Evolutionary conservation across 2,797 vertebrate genomes (phyloP).

Genomic region (Sparidentex hasta): DNA sequence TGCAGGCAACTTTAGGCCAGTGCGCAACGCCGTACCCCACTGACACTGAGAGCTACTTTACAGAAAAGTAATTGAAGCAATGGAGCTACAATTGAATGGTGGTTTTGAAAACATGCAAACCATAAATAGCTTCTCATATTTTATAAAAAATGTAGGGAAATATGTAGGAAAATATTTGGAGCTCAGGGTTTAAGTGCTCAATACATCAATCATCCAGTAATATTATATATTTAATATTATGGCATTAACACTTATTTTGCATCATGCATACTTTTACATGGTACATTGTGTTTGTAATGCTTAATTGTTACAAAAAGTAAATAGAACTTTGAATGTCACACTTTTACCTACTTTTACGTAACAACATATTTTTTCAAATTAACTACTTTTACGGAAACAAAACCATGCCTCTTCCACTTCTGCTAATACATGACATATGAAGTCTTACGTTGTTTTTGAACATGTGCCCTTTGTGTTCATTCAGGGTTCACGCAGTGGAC

Average conservation of each 20-base stretch:
- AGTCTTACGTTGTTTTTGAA: conserved; percentile 10
- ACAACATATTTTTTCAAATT: background rate
- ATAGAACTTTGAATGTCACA: background rate
- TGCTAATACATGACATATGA: background rate
- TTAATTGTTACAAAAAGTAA: background rate
- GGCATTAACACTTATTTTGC: background rate
- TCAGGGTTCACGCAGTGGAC: conserved; percentile 68
- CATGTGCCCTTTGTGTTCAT: conserved; percentile 20
- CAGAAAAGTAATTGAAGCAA: no score
- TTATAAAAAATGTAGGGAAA: no score
- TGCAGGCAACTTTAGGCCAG: no score
- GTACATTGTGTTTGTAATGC: background rate
- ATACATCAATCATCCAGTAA: background rate
- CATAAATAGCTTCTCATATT: no score
- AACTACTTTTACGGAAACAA: background rate
- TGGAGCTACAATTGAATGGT: no score
- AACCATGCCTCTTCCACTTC: background rate
- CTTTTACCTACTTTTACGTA: background rate
- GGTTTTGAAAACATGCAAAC: no score
- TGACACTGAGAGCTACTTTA: no score
- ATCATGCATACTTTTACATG: background rate
- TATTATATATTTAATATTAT: background rate
- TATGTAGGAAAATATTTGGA: no score
- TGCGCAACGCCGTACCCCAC: no score
- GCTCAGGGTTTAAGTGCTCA: no score